Evolutionary conservation across 2,113 vertebrate species (phyloP).

Genomic region (Mus spicilegus): DNA sequence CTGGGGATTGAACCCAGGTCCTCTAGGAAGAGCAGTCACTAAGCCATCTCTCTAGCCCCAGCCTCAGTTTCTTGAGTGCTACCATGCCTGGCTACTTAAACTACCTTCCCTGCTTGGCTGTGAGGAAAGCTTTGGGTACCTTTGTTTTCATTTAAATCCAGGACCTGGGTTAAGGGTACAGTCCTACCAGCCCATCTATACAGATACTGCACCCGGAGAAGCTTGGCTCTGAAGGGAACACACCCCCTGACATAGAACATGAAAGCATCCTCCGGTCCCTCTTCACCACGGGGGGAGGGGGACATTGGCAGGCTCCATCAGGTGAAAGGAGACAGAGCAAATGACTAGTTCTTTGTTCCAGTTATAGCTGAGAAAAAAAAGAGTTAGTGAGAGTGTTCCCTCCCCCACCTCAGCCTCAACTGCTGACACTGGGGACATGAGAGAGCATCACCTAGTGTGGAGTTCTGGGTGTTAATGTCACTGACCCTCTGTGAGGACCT

Average conservation of each 20-base stretch:
- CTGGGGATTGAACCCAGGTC: no score
- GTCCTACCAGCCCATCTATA: no score
- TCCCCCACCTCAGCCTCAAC: constrained; percentile 28
- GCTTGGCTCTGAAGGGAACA: not conserved
- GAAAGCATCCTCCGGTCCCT: not conserved
- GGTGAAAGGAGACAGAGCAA: constrained; percentile 40
- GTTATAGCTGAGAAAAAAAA: constrained; percentile 36
- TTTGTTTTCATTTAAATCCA: not conserved
- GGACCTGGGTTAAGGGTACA: not conserved
- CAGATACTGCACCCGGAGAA: accelerated
- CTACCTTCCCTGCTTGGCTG: not conserved
- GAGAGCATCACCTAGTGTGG: not conserved
- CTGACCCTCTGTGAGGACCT: not conserved
- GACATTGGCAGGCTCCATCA: not conserved
- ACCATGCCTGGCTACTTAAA: not conserved
- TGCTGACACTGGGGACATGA: constrained; percentile 32
- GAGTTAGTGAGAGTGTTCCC: not conserved
- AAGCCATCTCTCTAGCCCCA: no score
- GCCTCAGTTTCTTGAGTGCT: no score
- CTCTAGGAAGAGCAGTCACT: no score
- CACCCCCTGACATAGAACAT: not conserved
- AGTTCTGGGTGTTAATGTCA: not conserved
- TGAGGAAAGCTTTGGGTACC: not conserved
- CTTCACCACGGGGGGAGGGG: constrained; percentile 5
- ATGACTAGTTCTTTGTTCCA: constrained; percentile 25